These are phyloP conservation scores for Podotricha telesiphe DNA, from an alignment of 2,888 invertebrate species.

Conservation along the genomic window DNA sequence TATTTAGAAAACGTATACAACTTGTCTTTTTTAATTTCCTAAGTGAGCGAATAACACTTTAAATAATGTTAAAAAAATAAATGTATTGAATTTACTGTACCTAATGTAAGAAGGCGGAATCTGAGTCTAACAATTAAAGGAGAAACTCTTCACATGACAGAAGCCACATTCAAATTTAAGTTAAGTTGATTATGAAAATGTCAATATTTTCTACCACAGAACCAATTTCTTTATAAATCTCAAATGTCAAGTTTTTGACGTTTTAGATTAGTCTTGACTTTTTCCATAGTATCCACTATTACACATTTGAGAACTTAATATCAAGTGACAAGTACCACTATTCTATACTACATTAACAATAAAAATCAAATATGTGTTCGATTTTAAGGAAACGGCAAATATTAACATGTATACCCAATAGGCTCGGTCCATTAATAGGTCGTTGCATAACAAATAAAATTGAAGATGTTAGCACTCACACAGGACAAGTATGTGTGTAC, in stretches of 20 bases:
- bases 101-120: too few species aligned
- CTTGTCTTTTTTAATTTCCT: too few species aligned
- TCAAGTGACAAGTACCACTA: not conserved
- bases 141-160: too few species aligned
- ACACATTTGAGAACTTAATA: not conserved
- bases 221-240: not conserved
- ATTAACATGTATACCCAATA: constrained; percentile 19
- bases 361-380: constrained; percentile 35
- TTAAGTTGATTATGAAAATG: too few species aligned
- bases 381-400: constrained; percentile 13
- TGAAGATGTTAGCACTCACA: constrained; percentile 67
- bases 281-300: not conserved
- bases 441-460: constrained; percentile 59
- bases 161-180: too few species aligned
- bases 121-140: too few species aligned
- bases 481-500: constrained; percentile 65
- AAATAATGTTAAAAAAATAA: too few species aligned
- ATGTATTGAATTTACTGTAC: too few species aligned
- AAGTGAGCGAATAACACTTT: too few species aligned
- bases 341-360: not conserved
- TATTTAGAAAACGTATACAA: too few species aligned
- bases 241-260: not conserved
- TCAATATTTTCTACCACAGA: not conserved
- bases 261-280: not conserved
- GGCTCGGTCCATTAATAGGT: constrained; percentile 29